These are phyloP conservation scores for Drosophila willistoni DNA, from an alignment of 1,140 invertebrate genomes.

Conservation along the genomic window DNA sequence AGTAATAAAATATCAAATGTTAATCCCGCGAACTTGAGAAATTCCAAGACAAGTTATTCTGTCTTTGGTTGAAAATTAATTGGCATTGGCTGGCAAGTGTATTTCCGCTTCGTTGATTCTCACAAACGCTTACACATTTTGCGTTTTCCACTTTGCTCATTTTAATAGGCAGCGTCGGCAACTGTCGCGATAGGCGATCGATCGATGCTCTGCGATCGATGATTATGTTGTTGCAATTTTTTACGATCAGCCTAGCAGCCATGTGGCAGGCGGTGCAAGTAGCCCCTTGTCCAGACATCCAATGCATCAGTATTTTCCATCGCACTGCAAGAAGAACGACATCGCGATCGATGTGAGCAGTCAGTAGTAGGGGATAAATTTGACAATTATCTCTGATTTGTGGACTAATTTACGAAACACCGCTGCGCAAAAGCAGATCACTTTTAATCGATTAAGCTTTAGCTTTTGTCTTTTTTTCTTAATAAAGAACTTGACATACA, in stretches of 20 bases:
- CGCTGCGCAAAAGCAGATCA: conserved; percentile 35
- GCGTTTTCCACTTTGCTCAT: conserved; percentile 5
- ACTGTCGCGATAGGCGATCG: conserved; percentile 59
- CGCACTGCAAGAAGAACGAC: no score
- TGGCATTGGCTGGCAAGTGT: conserved; percentile 17
- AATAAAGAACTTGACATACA: conserved; percentile 78
- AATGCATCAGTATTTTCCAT: conserved; percentile 9
- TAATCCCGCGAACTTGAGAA: no score
- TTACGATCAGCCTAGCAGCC: conserved; percentile 64
- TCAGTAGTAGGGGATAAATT: conserved; percentile 27
- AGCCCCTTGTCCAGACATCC: neutral
- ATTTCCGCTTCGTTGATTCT: conserved; percentile 17
- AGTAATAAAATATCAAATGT: no score
- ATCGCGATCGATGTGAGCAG: no score
- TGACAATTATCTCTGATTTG: conserved; percentile 66
- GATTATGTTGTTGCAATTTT: conserved; percentile 77
- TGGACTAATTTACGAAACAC: conserved; percentile 77
- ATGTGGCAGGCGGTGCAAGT: conserved; percentile 15
- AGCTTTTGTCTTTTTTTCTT: conserved; percentile 58
- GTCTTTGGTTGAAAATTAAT: neutral
- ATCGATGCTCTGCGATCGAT: conserved; percentile 36
- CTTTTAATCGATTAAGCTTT: conserved; percentile 67
- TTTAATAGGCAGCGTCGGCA: conserved; percentile 58
- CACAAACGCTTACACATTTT: neutral
- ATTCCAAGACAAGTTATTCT: no score